Evolutionary conservation across 2,113 vertebrate genomes (phyloP).

Genomic region (Pseudolaguvia tuberculata): DNA sequence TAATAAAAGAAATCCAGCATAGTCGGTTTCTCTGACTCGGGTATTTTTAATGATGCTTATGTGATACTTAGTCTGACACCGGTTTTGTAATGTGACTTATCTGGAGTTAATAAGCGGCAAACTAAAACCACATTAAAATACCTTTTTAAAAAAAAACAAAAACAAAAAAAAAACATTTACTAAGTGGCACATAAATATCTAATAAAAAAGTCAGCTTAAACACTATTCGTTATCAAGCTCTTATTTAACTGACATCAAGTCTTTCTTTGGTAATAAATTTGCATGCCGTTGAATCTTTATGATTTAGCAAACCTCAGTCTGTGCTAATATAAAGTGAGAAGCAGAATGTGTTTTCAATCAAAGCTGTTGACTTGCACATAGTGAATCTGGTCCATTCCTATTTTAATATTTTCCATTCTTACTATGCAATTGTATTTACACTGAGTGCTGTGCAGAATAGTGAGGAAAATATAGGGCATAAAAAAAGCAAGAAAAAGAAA

Average conservation of each 20-base stretch:
- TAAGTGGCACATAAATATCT: not conserved
- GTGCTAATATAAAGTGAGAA: slow-evolving; percentile 30
- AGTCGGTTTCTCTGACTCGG: too few relatives aligned
- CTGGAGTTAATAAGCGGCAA: not conserved
- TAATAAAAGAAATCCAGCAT: not conserved
- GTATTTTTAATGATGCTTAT: not conserved
- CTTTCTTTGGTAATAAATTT: slow-evolving; percentile 4
- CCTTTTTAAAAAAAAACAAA: too few relatives aligned
- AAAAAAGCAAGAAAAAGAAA: slow-evolving; percentile 33
- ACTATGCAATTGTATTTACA: slow-evolving; percentile 52
- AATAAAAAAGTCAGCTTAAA: not conserved
- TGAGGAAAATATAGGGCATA: slow-evolving; percentile 37
- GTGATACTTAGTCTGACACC: not conserved
- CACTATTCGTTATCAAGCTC: not conserved
- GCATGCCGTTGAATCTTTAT: slow-evolving; percentile 1
- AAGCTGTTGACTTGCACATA: slow-evolving; percentile 36
- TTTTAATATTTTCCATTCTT: slow-evolving; percentile 51
- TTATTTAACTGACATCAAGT: not conserved
- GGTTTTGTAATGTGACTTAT: not conserved
- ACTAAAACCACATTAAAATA: not conserved
- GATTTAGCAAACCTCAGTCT: not conserved
- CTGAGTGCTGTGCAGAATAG: slow-evolving; percentile 42
- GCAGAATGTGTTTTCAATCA: slow-evolving; percentile 47
- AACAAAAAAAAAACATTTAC: not conserved
- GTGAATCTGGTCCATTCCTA: slow-evolving; percentile 35